phyloP scores from a whole-genome alignment of 2,888 invertebrate species.

The Bellardia pandia region DNA sequence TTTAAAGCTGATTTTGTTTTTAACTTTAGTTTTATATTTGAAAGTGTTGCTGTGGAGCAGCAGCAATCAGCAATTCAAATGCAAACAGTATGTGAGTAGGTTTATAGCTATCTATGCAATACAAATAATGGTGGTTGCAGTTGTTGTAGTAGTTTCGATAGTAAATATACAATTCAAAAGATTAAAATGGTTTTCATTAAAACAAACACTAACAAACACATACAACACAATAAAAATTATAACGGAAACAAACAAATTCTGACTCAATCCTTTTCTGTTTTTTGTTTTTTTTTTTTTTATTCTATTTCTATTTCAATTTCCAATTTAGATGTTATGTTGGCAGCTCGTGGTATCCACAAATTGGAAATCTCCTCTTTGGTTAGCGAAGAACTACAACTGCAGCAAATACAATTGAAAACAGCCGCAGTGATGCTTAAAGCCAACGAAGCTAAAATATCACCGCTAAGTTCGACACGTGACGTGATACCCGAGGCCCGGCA shows the following conservation, averaged over 20 bases:
- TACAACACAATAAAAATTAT: conserved; percentile 36
- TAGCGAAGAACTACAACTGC: conserved; percentile 91
- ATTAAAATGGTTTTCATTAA: conserved; percentile 65
- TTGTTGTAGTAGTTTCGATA: conserved; percentile 35
- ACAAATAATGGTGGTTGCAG: conserved; percentile 2
- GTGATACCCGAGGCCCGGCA: conserved; percentile 94
- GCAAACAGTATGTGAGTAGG: not conserved
- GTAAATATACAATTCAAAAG: conserved; percentile 62
- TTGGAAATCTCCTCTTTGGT: conserved; percentile 88
- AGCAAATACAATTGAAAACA: conserved; percentile 88
- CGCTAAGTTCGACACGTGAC: conserved; percentile 91
- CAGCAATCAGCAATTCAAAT: not conserved
- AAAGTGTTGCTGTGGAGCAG: not conserved
- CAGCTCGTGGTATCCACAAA: conserved; percentile 90
- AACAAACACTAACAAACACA: conserved; percentile 31
- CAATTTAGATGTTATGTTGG: conserved; percentile 87
- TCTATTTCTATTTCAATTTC: conserved; percentile 27
- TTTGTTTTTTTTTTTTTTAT: not conserved
- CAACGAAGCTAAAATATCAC: conserved; percentile 90
- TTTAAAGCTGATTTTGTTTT: conserved; percentile 73
- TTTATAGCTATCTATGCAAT: not conserved
- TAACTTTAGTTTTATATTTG: conserved; percentile 50
- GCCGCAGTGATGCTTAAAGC: conserved; percentile 92
- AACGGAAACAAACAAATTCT: conserved; percentile 53
- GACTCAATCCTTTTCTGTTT: conserved; percentile 36